Evolutionary conservation across 2,888 invertebrate species (phyloP).

Genomic region (Steinernema hermaphroditum): DNA sequence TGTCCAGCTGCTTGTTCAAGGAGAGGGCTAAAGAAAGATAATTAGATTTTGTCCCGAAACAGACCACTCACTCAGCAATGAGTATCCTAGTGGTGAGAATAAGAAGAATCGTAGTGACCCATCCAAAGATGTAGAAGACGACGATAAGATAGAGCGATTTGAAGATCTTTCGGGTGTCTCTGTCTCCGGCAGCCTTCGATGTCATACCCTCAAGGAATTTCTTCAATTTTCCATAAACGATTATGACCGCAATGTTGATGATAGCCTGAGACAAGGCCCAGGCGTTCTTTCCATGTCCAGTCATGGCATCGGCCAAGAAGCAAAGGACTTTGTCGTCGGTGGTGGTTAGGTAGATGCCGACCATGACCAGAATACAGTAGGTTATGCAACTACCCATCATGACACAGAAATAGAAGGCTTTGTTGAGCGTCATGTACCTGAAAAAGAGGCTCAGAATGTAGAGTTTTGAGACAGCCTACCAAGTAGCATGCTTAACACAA

Average conservation of each 20-base stretch:
- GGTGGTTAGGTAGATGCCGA: neutral
- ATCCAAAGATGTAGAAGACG: neutral
- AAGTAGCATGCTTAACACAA: neutral
- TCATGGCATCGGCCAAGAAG: neutral
- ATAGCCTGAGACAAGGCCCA: neutral
- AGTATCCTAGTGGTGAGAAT: neutral
- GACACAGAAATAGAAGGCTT: neutral
- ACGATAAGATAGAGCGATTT: neutral
- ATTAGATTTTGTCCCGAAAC: no score
- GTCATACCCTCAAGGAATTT: neutral
- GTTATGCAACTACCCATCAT: no score
- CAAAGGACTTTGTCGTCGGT: neutral
- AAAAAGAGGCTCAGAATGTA: neutral
- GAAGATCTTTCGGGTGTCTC: neutral
- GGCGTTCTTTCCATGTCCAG: neutral
- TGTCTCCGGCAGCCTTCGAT: neutral
- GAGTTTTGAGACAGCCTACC: neutral
- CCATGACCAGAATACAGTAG: neutral
- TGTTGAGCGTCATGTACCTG: neutral
- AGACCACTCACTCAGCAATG: neutral
- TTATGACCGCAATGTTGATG: neutral
- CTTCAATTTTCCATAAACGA: neutral
- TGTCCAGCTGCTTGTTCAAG: neutral
- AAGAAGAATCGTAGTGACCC: neutral
- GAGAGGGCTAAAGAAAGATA: no score